Conservation (phyloP, 2,797 vertebrate species). For the Myotis findleyi region DNA sequence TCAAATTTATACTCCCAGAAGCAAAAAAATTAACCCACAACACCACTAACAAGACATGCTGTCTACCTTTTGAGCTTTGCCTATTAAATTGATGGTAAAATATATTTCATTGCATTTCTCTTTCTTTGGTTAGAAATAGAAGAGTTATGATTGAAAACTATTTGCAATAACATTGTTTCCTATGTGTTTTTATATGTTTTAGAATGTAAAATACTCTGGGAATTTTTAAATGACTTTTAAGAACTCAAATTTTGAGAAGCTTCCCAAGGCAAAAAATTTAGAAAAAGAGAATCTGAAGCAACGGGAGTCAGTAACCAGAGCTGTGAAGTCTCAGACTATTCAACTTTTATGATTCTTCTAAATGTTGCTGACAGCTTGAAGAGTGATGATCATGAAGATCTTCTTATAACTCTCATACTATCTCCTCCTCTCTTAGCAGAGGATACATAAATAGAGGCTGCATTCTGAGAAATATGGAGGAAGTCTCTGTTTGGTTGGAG, state of each 20-base stretch:
- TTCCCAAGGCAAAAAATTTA: background rate
- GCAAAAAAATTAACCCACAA: background rate
- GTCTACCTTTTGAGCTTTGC: background rate
- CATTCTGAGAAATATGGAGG: background rate
- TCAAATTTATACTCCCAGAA: background rate
- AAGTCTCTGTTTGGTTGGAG: background rate
- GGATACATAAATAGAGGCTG: background rate
- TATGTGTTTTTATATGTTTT: background rate
- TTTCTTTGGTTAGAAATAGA: background rate
- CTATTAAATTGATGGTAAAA: background rate
- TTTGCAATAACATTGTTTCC: background rate
- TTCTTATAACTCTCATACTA: background rate
- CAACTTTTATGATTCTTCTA: background rate
- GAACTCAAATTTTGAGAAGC: background rate
- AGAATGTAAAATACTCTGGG: background rate
- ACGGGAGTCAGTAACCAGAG: background rate
- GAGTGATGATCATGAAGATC: background rate
- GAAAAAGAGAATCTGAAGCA: background rate
- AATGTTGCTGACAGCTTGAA: background rate
- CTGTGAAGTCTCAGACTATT: background rate
- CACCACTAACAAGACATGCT: background rate
- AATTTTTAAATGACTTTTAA: conserved; percentile 37
- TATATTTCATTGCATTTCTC: background rate
- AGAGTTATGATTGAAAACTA: background rate
- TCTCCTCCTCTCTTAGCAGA: background rate